These are phyloP conservation scores for Amorpha juglandis DNA, from an alignment of 2,888 invertebrate genomes.

Conservation along the genomic window DNA sequence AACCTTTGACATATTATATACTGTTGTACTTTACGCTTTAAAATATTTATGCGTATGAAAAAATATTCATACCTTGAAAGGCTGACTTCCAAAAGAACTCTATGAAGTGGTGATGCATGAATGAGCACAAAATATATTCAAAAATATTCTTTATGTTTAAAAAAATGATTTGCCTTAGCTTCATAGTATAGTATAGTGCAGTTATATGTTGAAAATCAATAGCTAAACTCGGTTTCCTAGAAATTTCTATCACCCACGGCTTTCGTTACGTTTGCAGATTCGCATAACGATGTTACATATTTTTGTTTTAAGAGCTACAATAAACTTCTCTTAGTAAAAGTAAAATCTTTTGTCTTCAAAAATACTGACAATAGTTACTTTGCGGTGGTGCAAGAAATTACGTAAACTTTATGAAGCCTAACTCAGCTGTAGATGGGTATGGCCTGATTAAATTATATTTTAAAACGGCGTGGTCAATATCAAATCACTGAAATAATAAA, in stretches of 20 bases:
- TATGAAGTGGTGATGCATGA: neutral
- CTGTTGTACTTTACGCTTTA: neutral
- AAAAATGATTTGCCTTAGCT: neutral
- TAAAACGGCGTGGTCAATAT: too few relatives aligned
- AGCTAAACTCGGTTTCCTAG: neutral
- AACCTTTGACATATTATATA: neutral
- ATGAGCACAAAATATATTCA: conserved; percentile 19
- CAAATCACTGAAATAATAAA: too few relatives aligned
- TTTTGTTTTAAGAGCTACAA: too few relatives aligned
- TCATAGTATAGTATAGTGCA: neutral
- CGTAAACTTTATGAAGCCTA: too few relatives aligned
- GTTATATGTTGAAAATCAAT: neutral
- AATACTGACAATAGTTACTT: too few relatives aligned
- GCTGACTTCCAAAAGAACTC: conserved; percentile 4
- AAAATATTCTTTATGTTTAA: neutral
- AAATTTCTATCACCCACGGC: too few relatives aligned
- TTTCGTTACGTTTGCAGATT: too few relatives aligned
- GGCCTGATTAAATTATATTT: too few relatives aligned
- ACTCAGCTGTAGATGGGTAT: too few relatives aligned
- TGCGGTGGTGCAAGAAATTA: too few relatives aligned
- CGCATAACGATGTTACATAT: neutral
- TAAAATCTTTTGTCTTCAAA: too few relatives aligned
- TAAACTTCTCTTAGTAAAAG: too few relatives aligned
- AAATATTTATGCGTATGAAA: neutral
- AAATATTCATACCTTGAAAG: neutral